Evolutionary conservation across 2,888 invertebrate genomes (phyloP), one percentile per base, ranked within the genome.

Genomic region (Latrodectus hesperus): DNA sequence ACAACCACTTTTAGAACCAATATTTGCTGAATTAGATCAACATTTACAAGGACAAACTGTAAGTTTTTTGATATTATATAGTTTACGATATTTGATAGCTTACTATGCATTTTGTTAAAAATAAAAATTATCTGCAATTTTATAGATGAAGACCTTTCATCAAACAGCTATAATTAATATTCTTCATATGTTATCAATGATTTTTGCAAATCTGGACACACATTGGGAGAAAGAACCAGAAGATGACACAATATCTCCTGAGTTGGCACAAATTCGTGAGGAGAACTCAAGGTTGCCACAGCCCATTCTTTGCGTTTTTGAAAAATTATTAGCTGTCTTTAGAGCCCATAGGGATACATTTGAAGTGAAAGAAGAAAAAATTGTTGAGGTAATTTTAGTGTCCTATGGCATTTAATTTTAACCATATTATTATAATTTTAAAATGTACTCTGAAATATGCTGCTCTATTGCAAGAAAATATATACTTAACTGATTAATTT

Each of bases 151-250:
- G n/a, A n/a, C n/a, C n/a, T n/a, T 60, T 60, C 60, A n/a, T 6
- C 60, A 60, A 90, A 92, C 93, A 49, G 93, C 94, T 53, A 90
- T 95, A 70, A 92, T 94, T 71, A 94, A 94, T 89, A 94, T 95
- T 80, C 92, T 96, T 71, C 95, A 95, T 91, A 95, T 96, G 94
- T 93, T 95, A 65, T 94, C 95, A 0, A 94, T 94, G 92, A 93
- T 95, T 90, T 94, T 95, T 92, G 93, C 94, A 82, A 94, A 95
- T 79, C 92, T 95, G 3, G 94, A 95, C 89, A 93, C 93, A 16
- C 91, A 92, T 65, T 88, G 51, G 90, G 90, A 88, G 49, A 87
- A 78, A 67, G 79, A 76, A 26, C n/a, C 52, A 16, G 79, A 75
- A n/a, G 88, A 89, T 11, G 80, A 77, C n/a, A 60, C 53, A 0